These are phyloP conservation scores for Drosophila lacertosa DNA, from an alignment of 1,140 invertebrate species.

Conservation along the genomic window DNA sequence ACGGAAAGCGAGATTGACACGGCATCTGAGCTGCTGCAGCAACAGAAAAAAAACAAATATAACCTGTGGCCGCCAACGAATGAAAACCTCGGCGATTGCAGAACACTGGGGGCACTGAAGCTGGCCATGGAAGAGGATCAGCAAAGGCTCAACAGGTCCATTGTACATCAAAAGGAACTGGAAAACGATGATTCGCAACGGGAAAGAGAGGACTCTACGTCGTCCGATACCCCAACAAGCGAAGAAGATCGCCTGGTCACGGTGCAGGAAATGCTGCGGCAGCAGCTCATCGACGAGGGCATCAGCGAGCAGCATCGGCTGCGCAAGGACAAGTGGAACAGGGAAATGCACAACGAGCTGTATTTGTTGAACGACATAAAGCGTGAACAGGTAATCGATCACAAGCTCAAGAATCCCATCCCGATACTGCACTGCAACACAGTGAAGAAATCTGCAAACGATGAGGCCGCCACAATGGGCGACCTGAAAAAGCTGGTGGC, in stretches of 20 bases:
- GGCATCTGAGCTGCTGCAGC: too few species aligned
- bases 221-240: fast-evolving
- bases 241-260: background rate
- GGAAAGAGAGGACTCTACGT: too few species aligned
- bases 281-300: background rate
- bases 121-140: too few species aligned
- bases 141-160: too few species aligned
- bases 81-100: too few species aligned
- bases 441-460: background rate
- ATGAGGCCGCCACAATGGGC: background rate
- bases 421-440: background rate
- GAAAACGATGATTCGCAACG: too few species aligned
- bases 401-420: background rate
- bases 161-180: background rate
- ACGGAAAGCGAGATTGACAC: too few species aligned
- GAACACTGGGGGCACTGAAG: too few species aligned
- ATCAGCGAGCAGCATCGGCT: background rate
- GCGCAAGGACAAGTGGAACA: background rate
- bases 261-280: background rate
- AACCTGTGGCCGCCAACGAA: too few species aligned
- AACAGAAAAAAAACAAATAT: too few species aligned
- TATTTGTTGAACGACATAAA: background rate
- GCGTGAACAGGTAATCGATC: background rate
- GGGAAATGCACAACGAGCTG: background rate
- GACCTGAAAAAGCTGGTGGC: background rate